Percentiles rank a stretch among this genome's conserved stretches.
phyloP scores from a whole-genome alignment of 2,888 invertebrate species.

The Hymenopus coronatus region DNA sequence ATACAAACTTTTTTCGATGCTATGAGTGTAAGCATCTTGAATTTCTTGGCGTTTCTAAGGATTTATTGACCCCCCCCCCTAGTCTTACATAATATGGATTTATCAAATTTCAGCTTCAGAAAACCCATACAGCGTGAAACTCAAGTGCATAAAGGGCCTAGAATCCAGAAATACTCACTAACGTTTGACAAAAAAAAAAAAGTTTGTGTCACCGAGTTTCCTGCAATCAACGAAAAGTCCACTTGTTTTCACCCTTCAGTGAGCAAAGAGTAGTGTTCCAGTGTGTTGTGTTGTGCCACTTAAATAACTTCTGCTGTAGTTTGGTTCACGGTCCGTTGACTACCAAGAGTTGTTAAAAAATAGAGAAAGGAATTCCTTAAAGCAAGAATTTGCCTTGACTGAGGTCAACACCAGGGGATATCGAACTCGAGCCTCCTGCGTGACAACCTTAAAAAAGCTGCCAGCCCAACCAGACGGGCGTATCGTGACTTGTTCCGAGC shows the following conservation, averaged over 20 bases:
- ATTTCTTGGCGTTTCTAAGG: no score
- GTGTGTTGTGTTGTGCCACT: background rate
- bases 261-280: background rate
- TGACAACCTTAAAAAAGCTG: background rate
- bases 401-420: background rate
- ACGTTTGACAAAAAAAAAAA: no score
- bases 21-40: no score
- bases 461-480: no score
- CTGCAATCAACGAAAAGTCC: background rate
- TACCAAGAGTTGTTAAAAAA: background rate
- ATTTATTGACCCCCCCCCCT: no score
- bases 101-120: no score
- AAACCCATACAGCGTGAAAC: no score
- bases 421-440: background rate
- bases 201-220: background rate
- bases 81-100: no score
- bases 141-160: no score
- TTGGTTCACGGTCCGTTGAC: background rate
- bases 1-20: no score
- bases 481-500: background rate
- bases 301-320: background rate
- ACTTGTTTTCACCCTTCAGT: background rate
- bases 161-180: no score
- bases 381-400: background rate
- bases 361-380: background rate